Evolutionary conservation across 2,888 invertebrate genomes (phyloP).

Genomic region (Uropetala carovei): DNA sequence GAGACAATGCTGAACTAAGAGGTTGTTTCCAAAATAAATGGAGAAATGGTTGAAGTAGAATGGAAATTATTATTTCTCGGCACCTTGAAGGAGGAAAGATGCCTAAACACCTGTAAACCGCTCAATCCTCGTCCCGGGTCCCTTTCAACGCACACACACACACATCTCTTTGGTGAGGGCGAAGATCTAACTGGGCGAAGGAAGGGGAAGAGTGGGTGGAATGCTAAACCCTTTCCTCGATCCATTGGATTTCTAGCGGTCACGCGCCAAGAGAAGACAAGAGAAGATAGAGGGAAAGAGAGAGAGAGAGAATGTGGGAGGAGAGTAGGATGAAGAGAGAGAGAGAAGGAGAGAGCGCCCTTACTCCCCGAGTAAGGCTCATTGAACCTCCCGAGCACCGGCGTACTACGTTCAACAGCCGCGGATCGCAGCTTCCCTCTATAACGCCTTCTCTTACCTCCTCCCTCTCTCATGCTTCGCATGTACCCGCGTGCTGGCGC

Average conservation of each 20-base stretch:
- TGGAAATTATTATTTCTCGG: too few species aligned
- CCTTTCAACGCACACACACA: background rate
- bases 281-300: background rate
- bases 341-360: background rate
- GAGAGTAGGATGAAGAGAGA: too few species aligned
- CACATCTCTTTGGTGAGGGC: background rate
- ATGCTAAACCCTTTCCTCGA: constrained; percentile 15
- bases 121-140: background rate
- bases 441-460: background rate
- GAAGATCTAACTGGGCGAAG: background rate
- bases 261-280: background rate
- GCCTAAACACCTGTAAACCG: constrained; percentile 15
- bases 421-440: background rate
- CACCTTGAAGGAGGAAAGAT: background rate
- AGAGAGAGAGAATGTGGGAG: too few species aligned
- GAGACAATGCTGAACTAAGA: too few species aligned
- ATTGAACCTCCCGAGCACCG: background rate
- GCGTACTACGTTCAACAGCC: too few species aligned
- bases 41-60: too few species aligned
- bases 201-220: background rate
- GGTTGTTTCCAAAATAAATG: too few species aligned
- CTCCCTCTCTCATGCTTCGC: too few species aligned
- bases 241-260: constrained; percentile 30
- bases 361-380: background rate
- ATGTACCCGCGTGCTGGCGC: background rate